These are phyloP conservation scores for Tetramorium simillimum DNA, from an alignment of 1,140 invertebrate genomes.

Conservation along the genomic window DNA sequence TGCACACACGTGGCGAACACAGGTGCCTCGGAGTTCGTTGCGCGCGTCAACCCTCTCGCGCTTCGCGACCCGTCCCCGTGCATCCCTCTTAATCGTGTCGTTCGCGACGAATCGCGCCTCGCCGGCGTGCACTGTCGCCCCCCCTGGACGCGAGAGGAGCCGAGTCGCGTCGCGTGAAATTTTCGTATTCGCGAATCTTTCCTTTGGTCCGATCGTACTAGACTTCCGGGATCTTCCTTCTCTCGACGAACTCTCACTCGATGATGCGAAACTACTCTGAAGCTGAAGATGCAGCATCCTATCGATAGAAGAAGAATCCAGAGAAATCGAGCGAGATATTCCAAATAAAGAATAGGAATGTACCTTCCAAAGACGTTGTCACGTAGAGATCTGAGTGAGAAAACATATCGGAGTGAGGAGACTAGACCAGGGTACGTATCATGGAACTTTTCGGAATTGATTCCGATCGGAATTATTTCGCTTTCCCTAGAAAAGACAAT, in stretches of 20 bases:
- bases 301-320: background rate
- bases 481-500: too few relatives aligned
- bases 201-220: background rate
- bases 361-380: too few relatives aligned
- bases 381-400: too few relatives aligned
- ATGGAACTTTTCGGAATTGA: too few relatives aligned
- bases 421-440: too few relatives aligned
- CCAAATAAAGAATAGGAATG: too few relatives aligned
- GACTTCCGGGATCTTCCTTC: background rate
- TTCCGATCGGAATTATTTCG: too few relatives aligned
- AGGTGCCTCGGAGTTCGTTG: conserved; percentile 62
- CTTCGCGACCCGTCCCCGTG: conserved; percentile 60
- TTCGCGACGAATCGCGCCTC: conserved; percentile 23
- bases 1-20: conserved; percentile 31
- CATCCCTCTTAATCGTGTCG: background rate
- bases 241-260: background rate
- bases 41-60: conserved; percentile 50
- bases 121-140: conserved; percentile 12
- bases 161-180: conserved; percentile 25
- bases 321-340: too few relatives aligned
- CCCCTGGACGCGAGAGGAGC: conserved; percentile 16
- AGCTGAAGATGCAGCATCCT: conserved; percentile 29
- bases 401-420: too few relatives aligned
- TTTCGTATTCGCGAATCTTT: background rate
- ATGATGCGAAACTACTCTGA: background rate